Evolutionary conservation across 2,113 vertebrate genomes (phyloP), one percentile per base, ranked within the genome.

Genomic region (Aleadryas rufinucha): DNA sequence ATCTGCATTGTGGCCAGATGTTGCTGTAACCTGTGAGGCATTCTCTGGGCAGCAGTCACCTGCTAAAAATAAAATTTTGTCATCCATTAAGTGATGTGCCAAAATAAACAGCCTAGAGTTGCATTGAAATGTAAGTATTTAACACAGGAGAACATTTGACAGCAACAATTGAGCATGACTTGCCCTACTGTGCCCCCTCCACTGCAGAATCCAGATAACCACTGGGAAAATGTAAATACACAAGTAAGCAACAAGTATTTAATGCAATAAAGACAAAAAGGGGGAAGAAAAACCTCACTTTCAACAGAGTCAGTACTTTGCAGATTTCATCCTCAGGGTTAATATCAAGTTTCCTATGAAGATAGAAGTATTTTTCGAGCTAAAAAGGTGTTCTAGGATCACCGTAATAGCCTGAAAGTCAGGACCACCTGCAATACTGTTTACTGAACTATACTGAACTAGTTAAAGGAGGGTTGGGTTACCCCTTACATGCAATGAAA

Each of bases 1-100:
- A 33, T 98, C 98, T 13, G 96, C 97, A 63, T 81, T 80, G 39
- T 96, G 97, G 33, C 90, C 96, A 83, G 97, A 93, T 28, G 98
- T 94, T 23, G 98, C 95, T 57, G 95, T 69, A 66, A 97, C 97
- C 70, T 97, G 97, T 39, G 92, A 97, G 77, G 95, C 90, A 75
- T 97, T 96, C 92, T 99, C 98, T 35, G 97, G 92, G 96, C 98
- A 97, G 53, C 96, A 97, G 69, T 99, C 99, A 94, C 98, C 98
- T 98, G 97, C 97, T 97, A 81, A 82, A 96, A 96, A 74, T 65
- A 91, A 87, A 61, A 24, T 57, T 4, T 19, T 81, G 77, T 75
- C 66, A 84, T 30, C 69, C 13, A 1, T 74, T 78, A 47, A 26
- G 24, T 42, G 35, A 87, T 14, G 23, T 3, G 53, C n/a, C 66